Evolutionary conservation across 2,113 vertebrate genomes (phyloP).

Genomic region (Leptobrachium leishanense): DNA sequence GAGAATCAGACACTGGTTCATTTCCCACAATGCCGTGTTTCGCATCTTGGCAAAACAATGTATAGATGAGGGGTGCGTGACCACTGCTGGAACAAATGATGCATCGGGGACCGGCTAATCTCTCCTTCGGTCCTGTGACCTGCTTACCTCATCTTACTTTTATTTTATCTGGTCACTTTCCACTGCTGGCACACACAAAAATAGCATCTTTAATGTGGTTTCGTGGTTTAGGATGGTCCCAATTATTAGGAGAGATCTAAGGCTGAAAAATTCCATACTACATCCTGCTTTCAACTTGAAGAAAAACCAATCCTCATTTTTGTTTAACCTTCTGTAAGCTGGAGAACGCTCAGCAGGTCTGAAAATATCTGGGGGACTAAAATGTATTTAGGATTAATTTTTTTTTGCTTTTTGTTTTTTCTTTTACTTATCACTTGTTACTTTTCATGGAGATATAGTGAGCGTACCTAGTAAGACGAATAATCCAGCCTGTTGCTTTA

Average conservation of each 20-base stretch:
- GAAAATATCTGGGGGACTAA: neutral
- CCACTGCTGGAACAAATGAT: slow-evolving; percentile 39
- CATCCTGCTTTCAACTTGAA: slow-evolving; percentile 38
- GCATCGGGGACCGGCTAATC: slow-evolving; percentile 26
- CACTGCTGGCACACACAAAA: slow-evolving; percentile 42
- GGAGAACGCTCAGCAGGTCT: neutral
- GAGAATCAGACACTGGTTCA: neutral
- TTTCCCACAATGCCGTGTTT: slow-evolving; percentile 21
- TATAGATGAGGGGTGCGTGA: slow-evolving; percentile 30
- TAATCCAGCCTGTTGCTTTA: too few species aligned
- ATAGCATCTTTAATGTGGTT: slow-evolving; percentile 39
- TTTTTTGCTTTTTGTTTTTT: neutral
- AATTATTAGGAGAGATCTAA: slow-evolving; percentile 49
- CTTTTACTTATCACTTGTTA: neutral
- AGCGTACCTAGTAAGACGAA: too few species aligned
- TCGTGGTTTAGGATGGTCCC: slow-evolving; percentile 48
- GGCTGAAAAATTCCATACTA: slow-evolving; percentile 32
- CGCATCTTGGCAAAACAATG: slow-evolving; percentile 10
- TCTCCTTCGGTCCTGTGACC: slow-evolving; percentile 33
- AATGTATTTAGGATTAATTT: neutral
- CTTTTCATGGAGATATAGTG: too few species aligned
- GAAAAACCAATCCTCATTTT: slow-evolving; percentile 32
- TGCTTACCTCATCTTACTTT: slow-evolving; percentile 48
- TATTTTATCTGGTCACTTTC: slow-evolving; percentile 50
- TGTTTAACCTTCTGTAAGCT: slow-evolving; percentile 15